These are phyloP conservation scores for Halcyon senegalensis DNA, from an alignment of 2,113 vertebrate genomes.

Conservation along the genomic window DNA sequence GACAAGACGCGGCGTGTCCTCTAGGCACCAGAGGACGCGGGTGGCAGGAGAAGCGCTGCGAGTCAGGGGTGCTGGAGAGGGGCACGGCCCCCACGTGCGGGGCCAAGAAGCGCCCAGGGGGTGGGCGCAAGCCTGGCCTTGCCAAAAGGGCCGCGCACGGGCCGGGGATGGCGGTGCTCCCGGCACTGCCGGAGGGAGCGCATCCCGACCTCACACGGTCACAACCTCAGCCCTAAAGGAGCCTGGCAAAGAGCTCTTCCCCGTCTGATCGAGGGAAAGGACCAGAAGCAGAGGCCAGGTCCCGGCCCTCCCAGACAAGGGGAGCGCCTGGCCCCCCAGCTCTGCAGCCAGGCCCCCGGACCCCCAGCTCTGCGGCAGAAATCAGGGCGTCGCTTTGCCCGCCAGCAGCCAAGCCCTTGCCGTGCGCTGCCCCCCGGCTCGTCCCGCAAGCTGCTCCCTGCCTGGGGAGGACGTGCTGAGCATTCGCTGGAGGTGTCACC, in stretches of 20 bases:
- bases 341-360: not conserved
- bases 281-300: not conserved
- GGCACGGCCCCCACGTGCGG: rapidly evolving
- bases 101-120: not conserved
- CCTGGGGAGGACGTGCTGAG: not conserved
- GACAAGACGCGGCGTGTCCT: not conserved
- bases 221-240: not conserved
- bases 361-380: not conserved
- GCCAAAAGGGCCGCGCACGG: rapidly evolving
- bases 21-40: not conserved
- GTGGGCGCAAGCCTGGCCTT: not conserved
- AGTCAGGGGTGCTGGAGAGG: not conserved
- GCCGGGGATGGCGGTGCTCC: not conserved
- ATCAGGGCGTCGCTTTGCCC: not conserved
- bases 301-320: not conserved
- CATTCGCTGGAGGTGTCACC: not conserved
- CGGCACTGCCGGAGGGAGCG: rapidly evolving
- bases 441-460: not conserved
- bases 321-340: not conserved
- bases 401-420: not conserved
- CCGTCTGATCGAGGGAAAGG: not conserved
- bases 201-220: not conserved
- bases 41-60: not conserved
- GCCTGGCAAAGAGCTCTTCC: not conserved
- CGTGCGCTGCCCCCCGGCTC: rapidly evolving